phyloP scores from a whole-genome alignment of 1,140 invertebrate genomes.

The Rhynchophorus ferrugineus region DNA sequence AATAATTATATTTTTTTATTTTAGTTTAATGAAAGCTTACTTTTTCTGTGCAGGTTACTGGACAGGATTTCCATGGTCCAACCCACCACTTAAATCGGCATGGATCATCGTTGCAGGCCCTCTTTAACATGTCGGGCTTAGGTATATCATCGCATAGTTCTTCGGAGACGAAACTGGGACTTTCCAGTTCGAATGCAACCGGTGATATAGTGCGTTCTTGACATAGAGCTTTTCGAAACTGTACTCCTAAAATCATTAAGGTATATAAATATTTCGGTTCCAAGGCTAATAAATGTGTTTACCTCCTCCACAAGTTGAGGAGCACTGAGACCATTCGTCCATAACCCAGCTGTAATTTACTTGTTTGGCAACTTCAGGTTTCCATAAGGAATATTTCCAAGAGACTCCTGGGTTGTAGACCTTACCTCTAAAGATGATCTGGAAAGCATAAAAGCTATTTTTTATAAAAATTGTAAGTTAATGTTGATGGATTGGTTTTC shows the following conservation, averaged over 20 bases:
- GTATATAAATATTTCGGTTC: too few species aligned
- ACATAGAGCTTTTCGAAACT: slow-evolving; percentile 57
- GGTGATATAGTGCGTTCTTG: slow-evolving; percentile 52
- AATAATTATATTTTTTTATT: too few species aligned
- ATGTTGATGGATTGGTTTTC: too few species aligned
- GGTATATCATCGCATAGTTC: slow-evolving; percentile 52
- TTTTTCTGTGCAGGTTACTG: slow-evolving; percentile 56
- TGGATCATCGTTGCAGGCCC: slow-evolving; percentile 59
- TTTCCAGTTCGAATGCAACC: slow-evolving; percentile 29
- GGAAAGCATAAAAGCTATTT: slow-evolving; percentile 15
- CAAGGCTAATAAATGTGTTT: background rate
- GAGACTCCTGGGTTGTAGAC: slow-evolving; percentile 69
- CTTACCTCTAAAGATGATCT: slow-evolving; percentile 74
- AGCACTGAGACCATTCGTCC: slow-evolving; percentile 71
- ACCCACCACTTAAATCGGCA: slow-evolving; percentile 74
- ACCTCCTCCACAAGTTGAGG: slow-evolving; percentile 68
- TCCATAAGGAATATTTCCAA: slow-evolving; percentile 76
- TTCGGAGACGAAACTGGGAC: slow-evolving; percentile 52
- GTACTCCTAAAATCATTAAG: slow-evolving; percentile 35
- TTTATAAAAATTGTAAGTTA: too few species aligned
- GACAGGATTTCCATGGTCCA: slow-evolving; percentile 76
- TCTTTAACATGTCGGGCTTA: slow-evolving; percentile 52
- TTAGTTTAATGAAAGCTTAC: slow-evolving; percentile 30
- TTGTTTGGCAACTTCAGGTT: slow-evolving; percentile 49
- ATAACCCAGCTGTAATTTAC: slow-evolving; percentile 65